Base-by-base conservation (phyloP, 2,888 invertebrate species). In the Andrena bucephala region DNA sequence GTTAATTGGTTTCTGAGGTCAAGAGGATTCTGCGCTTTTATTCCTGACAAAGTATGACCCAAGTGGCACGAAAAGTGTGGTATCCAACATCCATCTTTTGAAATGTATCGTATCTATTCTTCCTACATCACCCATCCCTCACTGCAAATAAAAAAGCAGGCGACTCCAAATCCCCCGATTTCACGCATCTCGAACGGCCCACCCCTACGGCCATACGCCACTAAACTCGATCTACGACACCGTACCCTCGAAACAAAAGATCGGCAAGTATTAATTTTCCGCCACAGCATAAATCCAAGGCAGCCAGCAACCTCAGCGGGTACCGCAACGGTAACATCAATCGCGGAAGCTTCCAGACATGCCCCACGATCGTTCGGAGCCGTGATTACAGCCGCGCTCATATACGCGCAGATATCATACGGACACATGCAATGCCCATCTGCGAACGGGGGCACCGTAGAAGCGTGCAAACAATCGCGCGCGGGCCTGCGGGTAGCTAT, bases 391-490 rank as follows among this genome's bases (percentile, higher is more conserved):
- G 20, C 20, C 54, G 69, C 42, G 67, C 27, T 29, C 27, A 69
- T 24, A 29, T 52, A 10, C 48, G 54, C 27, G 65, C 24, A 24
- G 5, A 13, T 10, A 33, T 54, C 75, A 63, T 67, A 29, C 27
- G 50, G 27, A 63, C 66, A 52, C 54, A 29, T 60, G 10, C 42
- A 24, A 20, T 20, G 20, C 71, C 29, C n/a, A 48, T 33, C 70
- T 1, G 66, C 33, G 69, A 77, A 69, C 54, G 75, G 2, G 60
- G 54, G 5, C n/a, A n/a, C 13, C 48, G 27, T 24, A 27, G 71
- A 27, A 60, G 16, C 65, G 84, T 62, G 79, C 68, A 81, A 83
- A 86, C 79, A 85, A 87, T 83, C 48, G 67, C 54, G 42, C 57
- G 29, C 65, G 62, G 42, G 31, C 60, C 79, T 48, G 78, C 72